Evolutionary conservation across 2,888 invertebrate species (phyloP).

Genomic region (Lycocerus yunnanus): DNA sequence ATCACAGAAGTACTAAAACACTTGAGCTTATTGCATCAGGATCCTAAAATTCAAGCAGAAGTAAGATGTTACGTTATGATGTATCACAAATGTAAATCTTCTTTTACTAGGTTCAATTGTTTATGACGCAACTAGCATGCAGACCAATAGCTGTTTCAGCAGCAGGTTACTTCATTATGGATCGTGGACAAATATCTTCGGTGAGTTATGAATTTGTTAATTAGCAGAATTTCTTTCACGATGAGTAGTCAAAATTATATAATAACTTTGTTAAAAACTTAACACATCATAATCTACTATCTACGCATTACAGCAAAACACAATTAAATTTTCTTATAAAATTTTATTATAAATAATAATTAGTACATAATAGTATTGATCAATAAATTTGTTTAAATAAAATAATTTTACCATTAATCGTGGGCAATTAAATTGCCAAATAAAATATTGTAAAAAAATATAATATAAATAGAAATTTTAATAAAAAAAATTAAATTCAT

Average conservation of each 20-base stretch:
- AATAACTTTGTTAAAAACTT: neutral
- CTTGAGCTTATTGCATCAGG: neutral
- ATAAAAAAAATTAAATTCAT: neutral
- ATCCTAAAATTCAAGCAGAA: slow-evolving; percentile 38
- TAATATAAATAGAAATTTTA: neutral
- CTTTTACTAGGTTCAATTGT: slow-evolving; percentile 40
- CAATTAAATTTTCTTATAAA: neutral
- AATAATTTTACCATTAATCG: neutral
- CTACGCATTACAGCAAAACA: neutral
- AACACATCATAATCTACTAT: no score
- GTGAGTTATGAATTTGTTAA: slow-evolving; percentile 35
- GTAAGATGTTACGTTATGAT: slow-evolving; percentile 30
- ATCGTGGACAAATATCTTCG: slow-evolving; percentile 40
- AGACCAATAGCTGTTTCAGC: slow-evolving; percentile 42
- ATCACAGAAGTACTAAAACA: neutral
- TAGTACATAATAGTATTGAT: neutral
- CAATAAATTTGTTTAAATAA: neutral
- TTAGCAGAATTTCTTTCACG: no score
- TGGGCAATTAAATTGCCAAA: neutral
- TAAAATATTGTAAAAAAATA: neutral
- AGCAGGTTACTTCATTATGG: slow-evolving; percentile 43
- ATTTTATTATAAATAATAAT: neutral
- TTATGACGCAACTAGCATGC: slow-evolving; percentile 39
- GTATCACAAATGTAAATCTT: neutral
- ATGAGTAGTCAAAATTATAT: no score